phyloP scores from a whole-genome alignment of 2,888 invertebrate species.

The Troides oblongomaculatus region DNA sequence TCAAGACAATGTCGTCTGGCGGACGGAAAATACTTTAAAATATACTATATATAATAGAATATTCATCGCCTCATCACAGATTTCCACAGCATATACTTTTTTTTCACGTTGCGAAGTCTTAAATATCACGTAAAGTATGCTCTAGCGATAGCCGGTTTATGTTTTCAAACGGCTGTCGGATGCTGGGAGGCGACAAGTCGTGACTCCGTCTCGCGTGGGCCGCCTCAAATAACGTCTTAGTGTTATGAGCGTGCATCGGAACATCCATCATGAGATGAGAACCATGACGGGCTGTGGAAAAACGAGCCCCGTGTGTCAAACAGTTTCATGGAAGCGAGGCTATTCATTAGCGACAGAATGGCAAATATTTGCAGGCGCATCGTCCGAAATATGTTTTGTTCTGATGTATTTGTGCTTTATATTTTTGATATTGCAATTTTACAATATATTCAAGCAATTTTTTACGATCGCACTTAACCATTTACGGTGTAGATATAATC shows the following conservation, averaged over 20 bases:
- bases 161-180: slow-evolving; percentile 60
- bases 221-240: slow-evolving; percentile 40
- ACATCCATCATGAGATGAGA: slow-evolving; percentile 54
- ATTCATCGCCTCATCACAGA: background rate
- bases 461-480: background rate
- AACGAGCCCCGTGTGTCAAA: slow-evolving; percentile 33
- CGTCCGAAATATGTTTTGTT: background rate
- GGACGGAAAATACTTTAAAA: background rate
- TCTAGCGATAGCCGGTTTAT: slow-evolving; percentile 38
- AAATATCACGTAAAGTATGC: slow-evolving; percentile 3
- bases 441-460: background rate
- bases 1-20: background rate
- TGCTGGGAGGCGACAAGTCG: slow-evolving; percentile 62
- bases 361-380: slow-evolving; percentile 30
- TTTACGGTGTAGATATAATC: background rate
- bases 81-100: background rate
- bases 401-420: background rate
- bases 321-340: slow-evolving; percentile 37
- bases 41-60: background rate
- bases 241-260: slow-evolving; percentile 45
- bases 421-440: background rate
- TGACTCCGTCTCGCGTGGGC: slow-evolving; percentile 53
- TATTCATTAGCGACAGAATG: slow-evolving; percentile 34
- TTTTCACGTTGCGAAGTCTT: background rate
- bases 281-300: slow-evolving; percentile 48